Base-by-base conservation (phyloP, 2,888 invertebrate species). In the Piscicola geometra region DNA sequence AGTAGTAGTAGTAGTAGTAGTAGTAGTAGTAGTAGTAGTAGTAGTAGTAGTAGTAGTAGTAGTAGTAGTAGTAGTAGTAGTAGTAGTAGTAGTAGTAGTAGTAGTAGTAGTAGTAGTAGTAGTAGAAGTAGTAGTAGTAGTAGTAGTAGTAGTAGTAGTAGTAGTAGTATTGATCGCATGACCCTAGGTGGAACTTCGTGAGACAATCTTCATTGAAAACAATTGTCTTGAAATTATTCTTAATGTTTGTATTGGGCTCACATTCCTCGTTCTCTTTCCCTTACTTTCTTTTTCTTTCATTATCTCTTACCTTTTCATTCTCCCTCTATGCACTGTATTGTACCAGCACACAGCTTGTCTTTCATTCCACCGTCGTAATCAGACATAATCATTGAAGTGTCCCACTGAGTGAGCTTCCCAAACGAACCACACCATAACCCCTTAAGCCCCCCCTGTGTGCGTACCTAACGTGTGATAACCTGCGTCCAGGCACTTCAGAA, bases 21-120 rank as follows among this genome's bases (percentile, higher is more conserved):
- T 67, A 67, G 33, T 67, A 67, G 33, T 67, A 67, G 33, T 67
- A 67, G 33, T 67, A 67, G 33, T 67, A 67, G 33, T 67, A 67
- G 33, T 67, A 67, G 33, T 67, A 67, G 33, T 67, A 67, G 33
- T 67, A 67, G 33, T 67, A 67, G 33, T 67, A 67, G 33, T 67
- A 67, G 33, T 67, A 67, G 33, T 67, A 67, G 33, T 67, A 67
- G n/a, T 15, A 56, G 3, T 56, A n/a, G 3, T 15, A 21, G n/a
- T 56, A 56, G n/a, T 56, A 56, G 3, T 15, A 56, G n/a, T 21
- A 56, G n/a, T 56, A 56, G 3, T 15, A 56, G 3, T 15, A 3
- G n/a, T 15, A 56, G n/a, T 21, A 56, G n/a, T 15, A 56, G 25
- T 5, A 56, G n/a, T 5, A 56, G n/a, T 5, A 56, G n/a, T 5